phyloP scores from a whole-genome alignment of 2,797 vertebrate species.

The Crax fasciolata region DNA sequence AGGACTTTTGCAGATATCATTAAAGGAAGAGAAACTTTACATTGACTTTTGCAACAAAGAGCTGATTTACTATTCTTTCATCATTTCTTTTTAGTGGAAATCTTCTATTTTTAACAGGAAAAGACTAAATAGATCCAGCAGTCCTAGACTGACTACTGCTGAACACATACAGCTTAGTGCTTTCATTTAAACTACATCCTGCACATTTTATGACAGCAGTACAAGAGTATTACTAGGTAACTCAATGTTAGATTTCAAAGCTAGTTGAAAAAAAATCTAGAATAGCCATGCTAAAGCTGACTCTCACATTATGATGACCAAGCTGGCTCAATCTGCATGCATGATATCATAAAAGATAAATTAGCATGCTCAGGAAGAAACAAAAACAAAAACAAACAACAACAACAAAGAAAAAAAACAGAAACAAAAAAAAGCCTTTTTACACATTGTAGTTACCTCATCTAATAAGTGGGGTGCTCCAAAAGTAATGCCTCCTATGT shows the following conservation, averaged over 20 bases:
- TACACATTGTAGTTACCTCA: background rate
- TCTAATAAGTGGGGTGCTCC: background rate
- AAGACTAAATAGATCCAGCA: background rate
- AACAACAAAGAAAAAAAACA: background rate
- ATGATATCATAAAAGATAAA: background rate
- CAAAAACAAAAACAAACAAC: too few relatives aligned
- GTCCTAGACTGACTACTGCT: background rate
- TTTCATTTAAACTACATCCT: background rate
- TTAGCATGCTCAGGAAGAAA: background rate
- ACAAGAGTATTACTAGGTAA: background rate
- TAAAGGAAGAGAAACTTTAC: background rate
- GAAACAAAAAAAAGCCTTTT: background rate
- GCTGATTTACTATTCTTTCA: accelerated
- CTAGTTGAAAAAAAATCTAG: background rate
- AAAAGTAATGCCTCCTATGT: too few relatives aligned
- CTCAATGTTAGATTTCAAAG: background rate
- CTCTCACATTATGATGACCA: background rate
- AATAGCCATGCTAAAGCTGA: background rate
- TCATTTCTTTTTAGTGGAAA: background rate
- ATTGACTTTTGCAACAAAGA: background rate
- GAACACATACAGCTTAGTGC: background rate
- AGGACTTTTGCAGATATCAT: background rate
- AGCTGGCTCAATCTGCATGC: background rate
- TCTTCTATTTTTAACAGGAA: background rate
- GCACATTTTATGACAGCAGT: background rate